Percentiles rank a stretch among this genome's conserved stretches.
phyloP scores from a whole-genome alignment of 2,888 invertebrate genomes.

The Operophtera brumata region DNA sequence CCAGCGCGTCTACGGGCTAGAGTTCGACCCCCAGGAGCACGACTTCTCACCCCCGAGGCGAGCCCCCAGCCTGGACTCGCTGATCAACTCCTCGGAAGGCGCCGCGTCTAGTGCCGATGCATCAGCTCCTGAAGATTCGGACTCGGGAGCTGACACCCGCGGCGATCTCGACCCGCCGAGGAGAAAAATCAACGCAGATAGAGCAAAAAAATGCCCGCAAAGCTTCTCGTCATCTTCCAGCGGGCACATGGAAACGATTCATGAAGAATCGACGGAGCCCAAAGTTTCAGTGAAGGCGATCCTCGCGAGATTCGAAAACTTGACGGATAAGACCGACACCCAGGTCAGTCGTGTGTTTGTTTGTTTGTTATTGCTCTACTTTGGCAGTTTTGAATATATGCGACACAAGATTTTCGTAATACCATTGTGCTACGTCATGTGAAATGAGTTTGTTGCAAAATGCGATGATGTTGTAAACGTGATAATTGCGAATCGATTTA shows the following conservation, averaged over 20 bases:
- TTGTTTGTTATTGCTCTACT: conserved; percentile 23
- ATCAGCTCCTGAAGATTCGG: conserved; percentile 82
- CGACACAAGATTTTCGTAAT: conserved; percentile 29
- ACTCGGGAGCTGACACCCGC: conserved; percentile 84
- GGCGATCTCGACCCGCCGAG: conserved; percentile 63
- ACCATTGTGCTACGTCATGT: conserved; percentile 37
- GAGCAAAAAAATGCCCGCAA: conserved; percentile 68
- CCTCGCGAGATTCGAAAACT: conserved; percentile 88
- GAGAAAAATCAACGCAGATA: conserved; percentile 46
- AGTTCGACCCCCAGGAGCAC: conserved; percentile 58
- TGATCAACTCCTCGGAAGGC: conserved; percentile 85
- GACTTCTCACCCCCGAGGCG: conserved; percentile 56
- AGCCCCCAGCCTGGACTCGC: conserved; percentile 83
- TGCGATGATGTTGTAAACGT: conserved; percentile 44
- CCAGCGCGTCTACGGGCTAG: conserved; percentile 75
- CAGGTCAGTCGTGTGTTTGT: conserved; percentile 43
- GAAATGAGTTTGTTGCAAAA: conserved; percentile 43
- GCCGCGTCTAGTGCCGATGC: conserved; percentile 83
- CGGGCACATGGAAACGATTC: conserved; percentile 90
- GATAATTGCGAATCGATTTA: conserved; percentile 37
- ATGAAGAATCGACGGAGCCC: conserved; percentile 88
- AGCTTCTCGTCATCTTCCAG: conserved; percentile 80
- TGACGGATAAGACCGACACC: conserved; percentile 74
- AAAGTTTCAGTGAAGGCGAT: conserved; percentile 92
- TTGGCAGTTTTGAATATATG: conserved; percentile 24